A percentile compares a stretch with the other conserved stretches of the same genome.
Evolutionary conservation across 2,113 vertebrate genomes (phyloP).

Genomic region (Ovis canadensis): DNA sequence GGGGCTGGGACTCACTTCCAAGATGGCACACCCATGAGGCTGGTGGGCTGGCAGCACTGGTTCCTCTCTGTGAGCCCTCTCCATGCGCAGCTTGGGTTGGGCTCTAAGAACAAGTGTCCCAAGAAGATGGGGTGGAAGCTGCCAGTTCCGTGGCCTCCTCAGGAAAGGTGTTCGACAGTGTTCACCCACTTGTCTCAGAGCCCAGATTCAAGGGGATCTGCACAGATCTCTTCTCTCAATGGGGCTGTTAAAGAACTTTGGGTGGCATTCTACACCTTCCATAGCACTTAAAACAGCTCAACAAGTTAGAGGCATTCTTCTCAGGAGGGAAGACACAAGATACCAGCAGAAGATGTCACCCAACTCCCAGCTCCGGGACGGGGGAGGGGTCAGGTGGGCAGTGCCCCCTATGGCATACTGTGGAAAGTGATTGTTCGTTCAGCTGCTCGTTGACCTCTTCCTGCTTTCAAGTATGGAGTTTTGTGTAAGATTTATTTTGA

Average conservation of each 20-base stretch:
- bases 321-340: background rate
- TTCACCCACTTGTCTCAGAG: background rate
- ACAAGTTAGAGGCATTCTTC: background rate
- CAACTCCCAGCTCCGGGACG: background rate
- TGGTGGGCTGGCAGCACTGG: fast-evolving
- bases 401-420: fast-evolving
- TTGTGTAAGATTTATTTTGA: background rate
- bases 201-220: background rate
- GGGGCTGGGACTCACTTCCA: background rate
- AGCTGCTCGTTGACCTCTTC: background rate
- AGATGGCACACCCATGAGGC: background rate
- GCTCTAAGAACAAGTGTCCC: background rate
- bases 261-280: too few species aligned
- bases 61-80: background rate
- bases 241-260: background rate
- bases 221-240: background rate
- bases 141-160: background rate
- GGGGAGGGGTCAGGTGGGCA: fast-evolving
- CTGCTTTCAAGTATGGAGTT: background rate
- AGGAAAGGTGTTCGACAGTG: background rate
- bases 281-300: background rate
- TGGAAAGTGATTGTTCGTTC: fast-evolving
- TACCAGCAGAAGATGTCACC: too few species aligned
- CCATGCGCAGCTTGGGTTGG: background rate
- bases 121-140: background rate